Evolutionary conservation across 2,113 vertebrate genomes (phyloP), one percentile per base, ranked within the genome.

Genomic region (Daboia siamensis): DNA sequence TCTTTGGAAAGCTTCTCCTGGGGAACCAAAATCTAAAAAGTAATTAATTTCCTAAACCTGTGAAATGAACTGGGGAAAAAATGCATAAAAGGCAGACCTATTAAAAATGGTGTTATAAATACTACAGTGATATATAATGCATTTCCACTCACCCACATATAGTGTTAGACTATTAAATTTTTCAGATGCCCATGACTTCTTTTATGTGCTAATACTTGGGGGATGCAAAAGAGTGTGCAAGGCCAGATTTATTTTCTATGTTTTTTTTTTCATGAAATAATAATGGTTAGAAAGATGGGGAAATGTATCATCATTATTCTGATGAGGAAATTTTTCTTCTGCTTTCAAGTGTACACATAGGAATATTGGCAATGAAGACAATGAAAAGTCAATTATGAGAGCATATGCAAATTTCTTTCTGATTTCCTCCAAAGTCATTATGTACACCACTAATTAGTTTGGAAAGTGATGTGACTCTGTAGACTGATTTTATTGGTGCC

Each of bases 11-110:
- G 85, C 21, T n/a, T 91, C 46, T 87, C 85, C 51, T 46, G 17
- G 85, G 85, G 55, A 91, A 91, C 46, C 29, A 87, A 91, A 64
- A n/a, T 48, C 57, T 64, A 57, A 52, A 15, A 87, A 87, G 57
- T 91, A 57, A 91, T 91, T 91, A 87, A 91, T 87, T 91, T 87
- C 26, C 26, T 91, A 48, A 87, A 91, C 29, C 29, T 64, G 46
- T 64, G 57, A 52, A 24, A 87, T 64, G 85, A 87, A 87, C 57
- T 64, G 55, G 61, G 61, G 26, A 54, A 29, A 51, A 23, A 46
- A 87, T 85, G 39, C 57, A 91, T 24, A 33, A 51, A 44, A 86
- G 10, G 17, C 69, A 80, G 51, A 86, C 44, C 39, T 29, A 48
- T 8, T 59, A 88, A 86, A 90, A 90, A 48, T 48, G 24, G 88